Conservation (phyloP, 2,797 vertebrate species). For the Poliocrania exsul region DNA sequence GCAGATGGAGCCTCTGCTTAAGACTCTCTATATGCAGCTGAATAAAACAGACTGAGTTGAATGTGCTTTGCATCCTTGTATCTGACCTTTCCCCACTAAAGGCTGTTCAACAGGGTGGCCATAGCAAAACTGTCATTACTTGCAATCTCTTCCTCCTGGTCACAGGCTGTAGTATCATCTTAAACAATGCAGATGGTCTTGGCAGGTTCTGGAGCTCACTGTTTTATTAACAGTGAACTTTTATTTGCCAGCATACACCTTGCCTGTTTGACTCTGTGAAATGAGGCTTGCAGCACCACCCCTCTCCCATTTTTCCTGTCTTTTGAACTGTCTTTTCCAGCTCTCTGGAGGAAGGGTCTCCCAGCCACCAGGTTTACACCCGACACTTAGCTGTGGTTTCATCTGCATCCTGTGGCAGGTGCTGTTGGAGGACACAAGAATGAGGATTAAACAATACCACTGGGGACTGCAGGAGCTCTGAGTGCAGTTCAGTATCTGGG, state of each 20-base stretch:
- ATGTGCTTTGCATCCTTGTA: background rate
- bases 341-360: background rate
- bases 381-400: background rate
- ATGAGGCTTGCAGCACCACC: background rate
- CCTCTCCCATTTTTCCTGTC: background rate
- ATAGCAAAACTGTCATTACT: background rate
- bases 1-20: background rate
- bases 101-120: background rate
- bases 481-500: background rate
- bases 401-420: slow-evolving; percentile 16
- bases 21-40: background rate
- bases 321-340: background rate
- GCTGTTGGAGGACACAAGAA: background rate
- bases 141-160: background rate
- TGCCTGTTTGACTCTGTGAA: background rate
- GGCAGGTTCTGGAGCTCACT: background rate
- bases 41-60: background rate
- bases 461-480: slow-evolving; percentile 2
- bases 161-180: background rate
- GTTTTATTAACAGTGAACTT: background rate
- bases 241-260: background rate
- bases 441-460: background rate
- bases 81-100: background rate
- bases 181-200: background rate
- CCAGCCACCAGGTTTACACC: background rate